Percentiles rank a stretch among this genome's conserved stretches.
Evolutionary conservation across 1,140 invertebrate species (phyloP).

Genomic region (Drosophila sp.): DNA sequence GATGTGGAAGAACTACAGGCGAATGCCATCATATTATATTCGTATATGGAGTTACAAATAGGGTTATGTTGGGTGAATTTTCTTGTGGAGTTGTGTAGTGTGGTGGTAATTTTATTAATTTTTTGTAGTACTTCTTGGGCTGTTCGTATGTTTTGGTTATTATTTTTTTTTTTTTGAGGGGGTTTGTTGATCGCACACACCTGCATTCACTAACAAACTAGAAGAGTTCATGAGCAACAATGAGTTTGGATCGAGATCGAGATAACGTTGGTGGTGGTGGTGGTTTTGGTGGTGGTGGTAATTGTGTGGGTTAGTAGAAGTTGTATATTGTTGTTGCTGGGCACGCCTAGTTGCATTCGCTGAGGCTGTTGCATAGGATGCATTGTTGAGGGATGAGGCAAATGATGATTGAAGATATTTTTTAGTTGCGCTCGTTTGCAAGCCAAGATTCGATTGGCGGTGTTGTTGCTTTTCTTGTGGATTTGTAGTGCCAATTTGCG

Average conservation of each 20-base stretch:
- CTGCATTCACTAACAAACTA: constrained; percentile 84
- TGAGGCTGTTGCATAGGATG: constrained; percentile 56
- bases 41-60: background rate
- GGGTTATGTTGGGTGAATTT: constrained; percentile 6
- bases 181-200: constrained; percentile 72
- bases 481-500: constrained; percentile 54
- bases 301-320: constrained; percentile 74
- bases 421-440: constrained; percentile 84
- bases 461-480: constrained; percentile 45
- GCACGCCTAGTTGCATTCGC: constrained; percentile 75
- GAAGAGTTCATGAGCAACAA: constrained; percentile 85
- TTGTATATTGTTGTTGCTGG: constrained; percentile 81
- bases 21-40: constrained; percentile 9
- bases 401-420: constrained; percentile 84
- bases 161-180: constrained; percentile 26
- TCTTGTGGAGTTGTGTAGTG: constrained; percentile 22
- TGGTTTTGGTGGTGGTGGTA: constrained; percentile 7
- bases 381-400: constrained; percentile 76
- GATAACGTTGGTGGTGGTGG: constrained; percentile 55
- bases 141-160: constrained; percentile 32
- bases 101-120: constrained; percentile 24
- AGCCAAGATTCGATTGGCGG: constrained; percentile 81
- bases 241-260: constrained; percentile 84
- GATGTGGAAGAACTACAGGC: constrained; percentile 9
- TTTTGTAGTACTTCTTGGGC: constrained; percentile 34